Conservation (phyloP, 35 echinoderm and acorn worm species). For the Strongylocentrotus purpuratus region DNA sequence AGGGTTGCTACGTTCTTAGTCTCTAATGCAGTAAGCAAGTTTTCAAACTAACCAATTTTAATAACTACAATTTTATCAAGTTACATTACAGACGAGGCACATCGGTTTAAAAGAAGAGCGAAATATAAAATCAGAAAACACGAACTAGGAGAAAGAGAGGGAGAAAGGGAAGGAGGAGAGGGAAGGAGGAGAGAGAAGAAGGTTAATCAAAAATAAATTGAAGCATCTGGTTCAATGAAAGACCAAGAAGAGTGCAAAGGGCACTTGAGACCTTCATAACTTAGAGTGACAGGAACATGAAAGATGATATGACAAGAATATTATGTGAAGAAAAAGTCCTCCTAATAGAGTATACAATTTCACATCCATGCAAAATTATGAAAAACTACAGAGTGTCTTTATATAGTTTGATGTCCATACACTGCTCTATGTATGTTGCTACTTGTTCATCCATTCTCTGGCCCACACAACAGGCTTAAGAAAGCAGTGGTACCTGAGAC, state of each 20-base stretch:
- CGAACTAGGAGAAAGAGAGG: neutral
- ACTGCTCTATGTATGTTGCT: neutral
- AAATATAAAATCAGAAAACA: neutral
- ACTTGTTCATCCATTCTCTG: neutral
- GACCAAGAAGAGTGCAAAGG: neutral
- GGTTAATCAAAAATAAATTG: neutral
- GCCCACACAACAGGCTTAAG: constrained; percentile 35
- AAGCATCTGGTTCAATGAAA: neutral
- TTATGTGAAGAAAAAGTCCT: neutral
- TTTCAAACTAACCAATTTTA: no score
- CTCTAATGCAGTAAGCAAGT: neutral
- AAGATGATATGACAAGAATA: neutral
- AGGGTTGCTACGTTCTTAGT: neutral
- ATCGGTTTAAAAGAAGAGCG: neutral
- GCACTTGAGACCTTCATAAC: neutral
- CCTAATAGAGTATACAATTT: neutral
- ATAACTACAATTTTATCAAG: neutral
- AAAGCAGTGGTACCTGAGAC: constrained; percentile 23
- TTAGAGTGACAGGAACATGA: neutral
- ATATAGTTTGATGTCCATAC: neutral
- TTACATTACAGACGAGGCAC: neutral
- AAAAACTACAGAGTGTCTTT: neutral
- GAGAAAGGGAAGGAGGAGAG: neutral
- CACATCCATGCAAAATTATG: neutral
- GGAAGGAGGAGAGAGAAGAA: neutral